Conservation (phyloP, 1,140 invertebrate genomes). For the Asobara japonica region DNA sequence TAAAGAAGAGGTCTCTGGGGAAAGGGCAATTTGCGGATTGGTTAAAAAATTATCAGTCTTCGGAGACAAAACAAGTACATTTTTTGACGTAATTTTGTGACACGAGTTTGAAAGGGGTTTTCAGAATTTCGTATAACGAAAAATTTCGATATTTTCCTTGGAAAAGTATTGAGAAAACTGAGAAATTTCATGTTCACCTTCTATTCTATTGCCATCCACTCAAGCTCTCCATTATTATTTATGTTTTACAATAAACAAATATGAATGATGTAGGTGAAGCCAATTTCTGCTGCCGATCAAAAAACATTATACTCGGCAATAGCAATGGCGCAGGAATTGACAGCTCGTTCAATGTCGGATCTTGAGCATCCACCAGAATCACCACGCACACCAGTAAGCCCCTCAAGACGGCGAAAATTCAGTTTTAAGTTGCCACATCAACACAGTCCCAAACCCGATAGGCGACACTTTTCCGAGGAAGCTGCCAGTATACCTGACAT, state of each 20-base stretch:
- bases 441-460: slow-evolving; percentile 73
- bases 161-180: background rate
- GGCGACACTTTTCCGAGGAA: slow-evolving; percentile 89
- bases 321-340: slow-evolving; percentile 92
- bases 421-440: slow-evolving; percentile 83
- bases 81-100: no score
- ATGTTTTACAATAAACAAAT: slow-evolving; percentile 42
- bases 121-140: no score
- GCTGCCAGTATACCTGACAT: slow-evolving; percentile 89
- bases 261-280: slow-evolving; percentile 77
- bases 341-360: slow-evolving; percentile 87
- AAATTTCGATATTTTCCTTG: background rate
- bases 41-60: no score
- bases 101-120: no score
- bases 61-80: no score
- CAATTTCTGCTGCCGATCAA: slow-evolving; percentile 93
- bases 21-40: no score
- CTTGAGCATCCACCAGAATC: slow-evolving; percentile 73
- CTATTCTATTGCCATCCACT: background rate
- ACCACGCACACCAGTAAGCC: slow-evolving; percentile 76
- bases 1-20: no score
- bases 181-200: background rate
- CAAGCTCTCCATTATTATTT: slow-evolving; percentile 31
- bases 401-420: slow-evolving; percentile 87
- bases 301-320: slow-evolving; percentile 94